These are phyloP conservation scores for Lithodes maja DNA, from an alignment of 2,888 invertebrate genomes.

Conservation along the genomic window DNA sequence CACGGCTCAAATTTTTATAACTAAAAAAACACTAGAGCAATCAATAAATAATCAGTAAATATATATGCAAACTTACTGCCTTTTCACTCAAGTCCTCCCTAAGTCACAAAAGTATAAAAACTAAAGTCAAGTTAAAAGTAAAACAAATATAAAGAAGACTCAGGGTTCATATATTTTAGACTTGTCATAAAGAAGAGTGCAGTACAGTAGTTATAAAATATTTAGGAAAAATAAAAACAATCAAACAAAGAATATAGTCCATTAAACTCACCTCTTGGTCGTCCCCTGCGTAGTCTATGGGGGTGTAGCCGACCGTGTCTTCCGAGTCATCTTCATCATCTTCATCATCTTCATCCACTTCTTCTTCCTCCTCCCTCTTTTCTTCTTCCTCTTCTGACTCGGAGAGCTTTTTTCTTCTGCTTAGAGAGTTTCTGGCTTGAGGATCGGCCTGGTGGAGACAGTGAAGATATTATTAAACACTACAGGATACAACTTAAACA, in stretches of 20 bases:
- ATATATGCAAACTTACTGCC: too few species aligned
- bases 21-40: too few species aligned
- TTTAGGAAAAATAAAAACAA: not conserved
- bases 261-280: slow-evolving; percentile 54
- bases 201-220: not conserved
- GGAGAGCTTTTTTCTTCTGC: slow-evolving; percentile 52
- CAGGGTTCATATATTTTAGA: too few species aligned
- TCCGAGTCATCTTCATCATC: slow-evolving; percentile 60
- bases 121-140: too few species aligned
- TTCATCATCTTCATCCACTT: slow-evolving; percentile 43
- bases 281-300: slow-evolving; percentile 65
- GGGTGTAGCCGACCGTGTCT: slow-evolving; percentile 65
- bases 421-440: slow-evolving; percentile 60
- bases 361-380: slow-evolving; percentile 1
- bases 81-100: too few species aligned
- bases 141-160: too few species aligned
- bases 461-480: not conserved
- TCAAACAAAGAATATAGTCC: too few species aligned
- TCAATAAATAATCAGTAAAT: too few species aligned
- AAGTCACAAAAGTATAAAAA: too few species aligned
- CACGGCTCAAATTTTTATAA: too few species aligned
- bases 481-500: too few species aligned
- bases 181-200: too few species aligned
- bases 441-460: slow-evolving; percentile 60
- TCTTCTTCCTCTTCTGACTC: slow-evolving; percentile 60